Evolutionary conservation across 2,888 invertebrate genomes (phyloP).

Genomic region (Limnephilus auricula): DNA sequence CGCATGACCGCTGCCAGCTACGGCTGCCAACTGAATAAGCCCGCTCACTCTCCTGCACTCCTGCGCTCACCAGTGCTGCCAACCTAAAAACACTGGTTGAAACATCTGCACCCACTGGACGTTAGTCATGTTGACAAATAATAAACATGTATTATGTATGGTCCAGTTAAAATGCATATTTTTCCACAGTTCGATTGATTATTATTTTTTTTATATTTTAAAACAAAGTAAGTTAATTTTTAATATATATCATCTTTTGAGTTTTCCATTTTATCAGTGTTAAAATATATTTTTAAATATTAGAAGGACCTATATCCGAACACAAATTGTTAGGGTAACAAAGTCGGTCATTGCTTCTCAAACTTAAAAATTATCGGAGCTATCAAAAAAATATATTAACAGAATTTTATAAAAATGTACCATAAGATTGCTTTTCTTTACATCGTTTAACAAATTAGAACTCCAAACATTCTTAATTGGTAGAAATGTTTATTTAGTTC

Average conservation of each 20-base stretch:
- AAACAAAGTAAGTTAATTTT: no score
- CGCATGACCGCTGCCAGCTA: conserved; percentile 75
- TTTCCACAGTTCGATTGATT: not conserved
- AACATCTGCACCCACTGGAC: not conserved
- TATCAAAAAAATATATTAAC: no score
- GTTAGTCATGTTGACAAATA: not conserved
- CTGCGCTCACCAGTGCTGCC: conserved; percentile 24
- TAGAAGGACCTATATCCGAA: not conserved
- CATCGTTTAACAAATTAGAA: not conserved
- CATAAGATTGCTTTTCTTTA: not conserved
- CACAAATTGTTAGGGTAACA: not conserved
- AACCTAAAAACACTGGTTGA: not conserved
- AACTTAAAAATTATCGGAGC: no score
- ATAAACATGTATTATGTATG: not conserved
- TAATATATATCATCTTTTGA: not conserved
- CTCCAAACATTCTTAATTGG: not conserved
- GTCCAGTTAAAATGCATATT: not conserved
- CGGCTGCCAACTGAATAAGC: conserved; percentile 34
- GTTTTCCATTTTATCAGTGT: not conserved
- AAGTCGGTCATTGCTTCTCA: not conserved
- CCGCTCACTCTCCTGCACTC: not conserved
- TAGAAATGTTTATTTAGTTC: no score
- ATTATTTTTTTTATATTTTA: no score
- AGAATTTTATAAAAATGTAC: no score
- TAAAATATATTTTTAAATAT: not conserved